Evolutionary conservation across 2,888 invertebrate genomes (phyloP).

Genomic region (Meiosimyza platycephala): DNA sequence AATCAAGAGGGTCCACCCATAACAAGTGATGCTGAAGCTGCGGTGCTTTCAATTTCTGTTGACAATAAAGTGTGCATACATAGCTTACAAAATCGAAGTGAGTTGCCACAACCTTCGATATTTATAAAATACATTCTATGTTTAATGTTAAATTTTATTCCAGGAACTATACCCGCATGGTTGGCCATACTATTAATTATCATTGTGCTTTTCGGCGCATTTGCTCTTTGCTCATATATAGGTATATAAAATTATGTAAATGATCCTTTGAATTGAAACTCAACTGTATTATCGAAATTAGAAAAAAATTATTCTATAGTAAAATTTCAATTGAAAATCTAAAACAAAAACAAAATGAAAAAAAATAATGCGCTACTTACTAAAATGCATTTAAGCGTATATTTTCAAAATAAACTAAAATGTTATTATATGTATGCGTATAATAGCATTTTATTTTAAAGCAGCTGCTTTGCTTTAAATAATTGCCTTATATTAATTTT

Average conservation of each 20-base stretch:
- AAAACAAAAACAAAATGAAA: not conserved
- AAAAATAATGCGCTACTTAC: not conserved
- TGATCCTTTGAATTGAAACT: not conserved
- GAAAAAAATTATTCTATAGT: too few species aligned
- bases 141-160: constrained; percentile 53
- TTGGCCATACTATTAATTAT: constrained; percentile 81
- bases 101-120: constrained; percentile 63
- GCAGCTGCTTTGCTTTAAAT: not conserved
- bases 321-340: not conserved
- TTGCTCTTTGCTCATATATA: constrained; percentile 84
- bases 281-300: too few species aligned
- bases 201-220: constrained; percentile 81
- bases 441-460: too few species aligned
- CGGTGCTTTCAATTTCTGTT: constrained; percentile 93
- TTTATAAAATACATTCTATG: not conserved
- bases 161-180: constrained; percentile 87
- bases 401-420: not conserved
- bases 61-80: constrained; percentile 94
- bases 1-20: constrained; percentile 78
- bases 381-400: not conserved
- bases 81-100: constrained; percentile 83
- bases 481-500: not conserved
- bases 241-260: constrained; percentile 71
- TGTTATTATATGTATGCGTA: too few species aligned
- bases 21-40: constrained; percentile 82